Base-by-base conservation (phyloP, 2,113 vertebrate genomes). In the Menidia beryllina region DNA sequence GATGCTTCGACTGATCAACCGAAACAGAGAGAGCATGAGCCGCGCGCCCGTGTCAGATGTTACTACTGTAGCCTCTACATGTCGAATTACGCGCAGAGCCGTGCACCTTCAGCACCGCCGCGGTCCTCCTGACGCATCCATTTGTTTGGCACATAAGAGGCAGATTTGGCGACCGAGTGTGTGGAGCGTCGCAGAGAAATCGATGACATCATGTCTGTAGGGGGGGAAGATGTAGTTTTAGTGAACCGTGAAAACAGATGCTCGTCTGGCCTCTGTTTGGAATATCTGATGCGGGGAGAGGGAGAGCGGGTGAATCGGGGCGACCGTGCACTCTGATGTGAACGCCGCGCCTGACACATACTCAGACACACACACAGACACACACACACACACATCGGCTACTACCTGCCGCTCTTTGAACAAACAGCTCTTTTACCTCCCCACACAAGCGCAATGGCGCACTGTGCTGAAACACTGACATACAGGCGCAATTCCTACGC, bases 151-250 rank as follows among this genome's bases (percentile, higher is more conserved):
- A 43, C 10, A 21, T 12, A 30, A 15, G 36, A 2, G 39, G 14
- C 14, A 43, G 54, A 61, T 66, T 76, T 49, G 41, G 50, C 53
- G 79, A 68, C 50, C 55, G 68, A 52, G 68, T 41, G 71, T 73
- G 73, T 52, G 63, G 72, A 77, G 43, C 73, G 75, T 73, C 84
- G 90, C 89, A 83, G 73, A 82, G 82, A 77, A 86, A 76, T 84
- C 78, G 84, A 93, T 94, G 91, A 93, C 91, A 92, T 93, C 93
- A 93, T 92, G 89, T 92, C 90, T 91, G 85, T 76, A 45, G 79
- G 75, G 69, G 52, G 69, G 68, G 26, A 34, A 51, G 68, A 61
- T 65, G 73, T 85, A 63, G 79, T 73, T 88, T 88, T 70, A n/a
- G 27, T 65, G 76, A 78, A 81, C 74, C 43, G 79, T 85, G 82